Evolutionary conservation across 2,888 invertebrate species (phyloP).

Genomic region (Cacoxenus indagator): DNA sequence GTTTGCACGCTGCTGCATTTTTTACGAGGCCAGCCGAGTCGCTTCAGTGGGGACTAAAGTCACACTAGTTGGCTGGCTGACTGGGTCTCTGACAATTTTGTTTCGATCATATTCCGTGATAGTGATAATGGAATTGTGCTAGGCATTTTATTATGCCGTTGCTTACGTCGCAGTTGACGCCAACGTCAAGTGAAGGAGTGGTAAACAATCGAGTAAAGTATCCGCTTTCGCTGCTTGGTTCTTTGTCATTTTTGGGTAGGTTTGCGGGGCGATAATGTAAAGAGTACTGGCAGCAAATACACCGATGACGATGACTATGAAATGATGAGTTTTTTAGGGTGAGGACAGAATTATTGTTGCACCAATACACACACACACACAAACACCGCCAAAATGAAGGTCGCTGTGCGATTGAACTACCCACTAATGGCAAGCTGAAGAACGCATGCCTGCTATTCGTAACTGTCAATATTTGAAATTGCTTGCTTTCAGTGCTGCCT

Average conservation of each 20-base stretch:
- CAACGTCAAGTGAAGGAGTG: constrained; percentile 44
- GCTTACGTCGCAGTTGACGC: background rate
- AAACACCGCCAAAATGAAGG: background rate
- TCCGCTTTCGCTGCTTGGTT: background rate
- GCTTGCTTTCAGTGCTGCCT: constrained; percentile 2
- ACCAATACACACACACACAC: constrained; percentile 1
- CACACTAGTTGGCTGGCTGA: constrained; percentile 35
- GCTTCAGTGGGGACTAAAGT: background rate
- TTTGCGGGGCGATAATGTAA: background rate
- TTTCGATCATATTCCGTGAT: constrained; percentile 10
- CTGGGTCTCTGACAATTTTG: constrained; percentile 28
- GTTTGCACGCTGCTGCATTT: background rate
- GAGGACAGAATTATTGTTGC: constrained; percentile 42
- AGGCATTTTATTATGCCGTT: constrained; percentile 17
- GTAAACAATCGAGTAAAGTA: constrained; percentile 10
- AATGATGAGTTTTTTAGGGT: constrained; percentile 45
- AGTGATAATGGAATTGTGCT: constrained; percentile 25
- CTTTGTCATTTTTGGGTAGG: background rate
- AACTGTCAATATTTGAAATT: constrained; percentile 22
- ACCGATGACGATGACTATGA: background rate
- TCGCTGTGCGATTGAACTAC: background rate
- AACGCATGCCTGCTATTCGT: constrained; percentile 7
- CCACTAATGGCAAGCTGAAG: background rate
- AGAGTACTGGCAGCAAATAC: background rate
- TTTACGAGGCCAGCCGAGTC: background rate